Evolutionary conservation across 2,888 invertebrate genomes (phyloP).

Genomic region (Scaptomyza tumidula): DNA sequence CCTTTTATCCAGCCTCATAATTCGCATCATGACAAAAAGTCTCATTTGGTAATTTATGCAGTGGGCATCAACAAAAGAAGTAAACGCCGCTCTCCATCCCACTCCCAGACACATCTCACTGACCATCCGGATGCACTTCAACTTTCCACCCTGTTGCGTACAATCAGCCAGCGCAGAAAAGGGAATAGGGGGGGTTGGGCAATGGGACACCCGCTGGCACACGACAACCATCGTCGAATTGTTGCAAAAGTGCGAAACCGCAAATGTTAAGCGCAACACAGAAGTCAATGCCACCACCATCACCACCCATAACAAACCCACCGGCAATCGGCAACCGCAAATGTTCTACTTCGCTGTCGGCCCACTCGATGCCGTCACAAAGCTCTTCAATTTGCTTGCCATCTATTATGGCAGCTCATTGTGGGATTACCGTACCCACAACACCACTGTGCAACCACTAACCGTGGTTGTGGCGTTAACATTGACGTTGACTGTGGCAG

Average conservation of each 20-base stretch:
- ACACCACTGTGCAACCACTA: slow-evolving; percentile 43
- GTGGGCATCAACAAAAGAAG: slow-evolving; percentile 66
- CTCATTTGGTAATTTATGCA: slow-evolving; percentile 77
- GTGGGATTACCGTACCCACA: slow-evolving; percentile 74
- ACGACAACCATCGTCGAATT: slow-evolving; percentile 64
- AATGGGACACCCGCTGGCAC: slow-evolving; percentile 48
- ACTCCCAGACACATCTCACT: slow-evolving; percentile 49
- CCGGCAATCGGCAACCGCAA: slow-evolving; percentile 64
- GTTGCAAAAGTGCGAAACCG: slow-evolving; percentile 83
- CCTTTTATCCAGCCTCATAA: slow-evolving; percentile 82
- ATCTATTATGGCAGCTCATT: slow-evolving; percentile 82
- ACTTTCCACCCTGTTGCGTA: slow-evolving; percentile 84
- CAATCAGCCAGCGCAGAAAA: slow-evolving; percentile 49
- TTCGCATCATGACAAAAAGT: slow-evolving; percentile 81
- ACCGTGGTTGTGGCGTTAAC: slow-evolving; percentile 20
- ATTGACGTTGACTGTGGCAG: slow-evolving; percentile 27
- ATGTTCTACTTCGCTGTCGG: slow-evolving; percentile 36
- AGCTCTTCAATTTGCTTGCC: slow-evolving; percentile 82
- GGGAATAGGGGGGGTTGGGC: background rate
- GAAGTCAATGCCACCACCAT: slow-evolving; percentile 76
- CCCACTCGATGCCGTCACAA: slow-evolving; percentile 60
- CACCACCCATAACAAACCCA: slow-evolving; percentile 44
- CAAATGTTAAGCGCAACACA: slow-evolving; percentile 83
- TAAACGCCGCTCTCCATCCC: slow-evolving; percentile 21
- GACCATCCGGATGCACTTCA: slow-evolving; percentile 81